Evolutionary conservation across 2,888 invertebrate genomes (phyloP), one percentile per base, ranked within the genome.

Genomic region (Boloria euphrosyne): DNA sequence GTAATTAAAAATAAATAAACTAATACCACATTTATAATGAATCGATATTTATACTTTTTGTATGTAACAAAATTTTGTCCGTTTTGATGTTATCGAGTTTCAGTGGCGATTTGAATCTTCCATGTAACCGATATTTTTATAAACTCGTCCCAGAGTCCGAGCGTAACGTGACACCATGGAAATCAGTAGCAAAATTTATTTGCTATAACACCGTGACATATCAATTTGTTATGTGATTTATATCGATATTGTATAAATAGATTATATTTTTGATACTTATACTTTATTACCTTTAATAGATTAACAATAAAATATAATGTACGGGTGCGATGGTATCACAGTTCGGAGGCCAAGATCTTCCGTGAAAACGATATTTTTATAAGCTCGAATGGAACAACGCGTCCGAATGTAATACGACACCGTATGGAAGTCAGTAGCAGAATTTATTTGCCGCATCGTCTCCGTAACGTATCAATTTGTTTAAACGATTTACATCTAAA

Each of bases 91-190:
- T 66, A 67, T 73, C 71, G 22, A 55, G 61, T 61, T 22, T 65
- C 58, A 54, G 68, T 72, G 70, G 67, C 63, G 71, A 71, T 68
- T 70, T 46, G 59, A 67, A 67, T 69, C 64, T 71, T 70, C 73
- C 69, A 71, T 74, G 75, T 71, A 84, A 82, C 75, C 76, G 84
- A 86, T 86, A 86, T 83, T 86, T 86, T 86, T 85, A 85, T 86
- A 77, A 78, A 74, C 77, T 66, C 70, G 75, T 75, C 59, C 59
- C 59, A 13, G 31, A 38, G 49, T 74, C 72, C 70, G 64, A 69
- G 72, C 74, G 87, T 82, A 86, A 87, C 75, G 61, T 78, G 83
- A 87, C 83, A 86, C 83, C 76, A 72, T 70, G 65, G 74, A 73
- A 73, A 78, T 82, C 85, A 74, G 87, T 86, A 87, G 87, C 86